Evolutionary conservation across 64 coral and sea anemone genomes (phyloP), one percentile per base, ranked within the genome.

Genomic region (Orbicella faveolata): DNA sequence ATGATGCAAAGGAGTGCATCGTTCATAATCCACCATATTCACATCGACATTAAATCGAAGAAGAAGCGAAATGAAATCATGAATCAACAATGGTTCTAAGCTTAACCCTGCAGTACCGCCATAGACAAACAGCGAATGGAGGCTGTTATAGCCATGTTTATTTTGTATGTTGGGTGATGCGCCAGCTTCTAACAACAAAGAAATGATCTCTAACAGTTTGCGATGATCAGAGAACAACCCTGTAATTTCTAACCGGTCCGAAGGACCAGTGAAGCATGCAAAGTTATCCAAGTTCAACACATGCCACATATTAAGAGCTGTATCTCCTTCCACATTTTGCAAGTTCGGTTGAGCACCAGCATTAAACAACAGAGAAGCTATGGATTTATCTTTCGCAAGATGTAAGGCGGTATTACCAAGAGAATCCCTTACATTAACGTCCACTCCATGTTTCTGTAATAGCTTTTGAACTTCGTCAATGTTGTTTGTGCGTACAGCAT

Each of bases 81-180:
- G 8, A 18, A 75, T 82, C 13, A 35, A 74, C 0, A 2, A 9
- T 26, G 34, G 34, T 2, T 89, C 88, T 19, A 80, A 48, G n/a
- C 34, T 0, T 15, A 90, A 9, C 16, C 89, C 89, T 74, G 79
- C 68, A 36, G 55, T 83, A 61, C 89, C 89, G 19, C 89, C 89
- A 62, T 90, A 90, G 9, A 75, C 78, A 41, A 90, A 75, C 30
- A 83, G 10, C 41, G 48, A 74, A 48, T 90, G 89, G 15, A 90
- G 73, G 41, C 10, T 21, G 54, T 73, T 83, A 11, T 90, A 83
- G 12, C 79, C 89, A 63, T 55, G 30, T 12, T 90, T 79, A 26
- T 90, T 90, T 18, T 81, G 89, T 54, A 90, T 36, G 37, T 90
- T 90, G 11, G 78, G 65, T 10, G 66, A 81, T 62, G 78, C 79